phyloP scores from a whole-genome alignment of 2,113 vertebrate genomes.

The Pterocles orientalis region DNA sequence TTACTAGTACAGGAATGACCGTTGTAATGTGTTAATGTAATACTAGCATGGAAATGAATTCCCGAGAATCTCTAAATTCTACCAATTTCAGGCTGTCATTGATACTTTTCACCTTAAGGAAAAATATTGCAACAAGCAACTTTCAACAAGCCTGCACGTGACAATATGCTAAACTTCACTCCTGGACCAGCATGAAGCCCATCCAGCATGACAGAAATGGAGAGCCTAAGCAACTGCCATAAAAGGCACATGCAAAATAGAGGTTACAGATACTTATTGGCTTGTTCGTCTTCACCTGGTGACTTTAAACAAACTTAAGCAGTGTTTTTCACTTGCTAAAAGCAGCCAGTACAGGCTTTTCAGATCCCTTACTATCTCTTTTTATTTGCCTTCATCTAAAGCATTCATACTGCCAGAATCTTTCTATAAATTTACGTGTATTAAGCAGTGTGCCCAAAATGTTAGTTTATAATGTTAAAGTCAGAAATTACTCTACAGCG shows the following conservation, averaged over 20 bases:
- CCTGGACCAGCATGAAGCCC: not conserved
- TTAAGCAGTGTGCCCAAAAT: not conserved
- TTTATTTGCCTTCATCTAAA: not conserved
- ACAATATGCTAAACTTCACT: not conserved
- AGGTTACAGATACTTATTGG: not conserved
- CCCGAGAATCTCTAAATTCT: not conserved
- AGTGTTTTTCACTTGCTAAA: not conserved
- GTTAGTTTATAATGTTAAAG: not conserved
- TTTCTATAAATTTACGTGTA: not conserved
- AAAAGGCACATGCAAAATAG: not conserved
- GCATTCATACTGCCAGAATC: not conserved
- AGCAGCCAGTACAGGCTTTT: not conserved
- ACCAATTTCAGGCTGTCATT: not conserved
- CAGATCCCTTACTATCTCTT: not conserved
- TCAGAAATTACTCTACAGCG: not conserved
- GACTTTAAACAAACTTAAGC: not conserved
- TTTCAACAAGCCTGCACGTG: not conserved
- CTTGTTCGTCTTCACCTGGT: not conserved
- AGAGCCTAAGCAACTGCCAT: accelerated
- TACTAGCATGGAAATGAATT: not conserved
- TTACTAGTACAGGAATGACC: not conserved
- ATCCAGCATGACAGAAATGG: not conserved
- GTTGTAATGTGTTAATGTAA: not conserved
- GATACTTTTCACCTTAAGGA: not conserved
- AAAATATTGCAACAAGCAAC: not conserved